Conservation (phyloP, 2,797 vertebrate genomes). For the Clarias fuscus region DNA sequence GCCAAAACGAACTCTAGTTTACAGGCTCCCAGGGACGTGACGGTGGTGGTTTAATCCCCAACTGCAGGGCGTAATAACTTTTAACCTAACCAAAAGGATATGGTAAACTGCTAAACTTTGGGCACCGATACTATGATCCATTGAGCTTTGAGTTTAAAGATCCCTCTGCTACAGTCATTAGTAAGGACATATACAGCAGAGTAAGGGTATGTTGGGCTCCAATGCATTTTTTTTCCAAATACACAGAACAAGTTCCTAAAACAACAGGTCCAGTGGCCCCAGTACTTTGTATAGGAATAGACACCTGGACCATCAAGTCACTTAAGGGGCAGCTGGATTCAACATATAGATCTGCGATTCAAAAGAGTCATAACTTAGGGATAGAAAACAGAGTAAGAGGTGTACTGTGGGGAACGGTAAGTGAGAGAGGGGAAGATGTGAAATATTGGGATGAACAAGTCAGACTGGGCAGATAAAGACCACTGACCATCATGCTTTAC, state of each 20-base stretch:
- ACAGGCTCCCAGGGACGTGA: slow-evolving; percentile 46
- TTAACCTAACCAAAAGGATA: slow-evolving; percentile 24
- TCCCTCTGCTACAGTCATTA: slow-evolving; percentile 49
- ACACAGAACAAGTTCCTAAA: slow-evolving; percentile 11
- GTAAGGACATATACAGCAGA: background rate
- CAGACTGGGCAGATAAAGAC: background rate
- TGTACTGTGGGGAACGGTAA: background rate
- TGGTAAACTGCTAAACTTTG: background rate
- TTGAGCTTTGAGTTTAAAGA: slow-evolving; percentile 23
- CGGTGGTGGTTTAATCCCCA: slow-evolving; percentile 35
- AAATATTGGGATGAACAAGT: slow-evolving; percentile 12
- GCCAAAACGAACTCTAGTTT: slow-evolving; percentile 29
- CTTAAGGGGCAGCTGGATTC: slow-evolving; percentile 6
- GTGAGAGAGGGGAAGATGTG: background rate
- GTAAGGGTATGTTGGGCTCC: background rate
- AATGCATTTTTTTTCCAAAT: background rate
- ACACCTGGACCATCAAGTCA: slow-evolving; percentile 8
- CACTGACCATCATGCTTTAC: background rate
- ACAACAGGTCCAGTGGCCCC: background rate
- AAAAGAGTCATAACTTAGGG: slow-evolving; percentile 25
- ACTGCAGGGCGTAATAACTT: background rate
- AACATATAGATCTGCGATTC: background rate
- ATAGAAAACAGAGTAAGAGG: slow-evolving; percentile 18
- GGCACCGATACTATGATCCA: slow-evolving; percentile 29
- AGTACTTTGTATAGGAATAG: background rate